Evolutionary conservation across 2,797 vertebrate species (phyloP), one percentile per base, ranked within the genome.

Genomic region (Neosilurus mollespiculum): DNA sequence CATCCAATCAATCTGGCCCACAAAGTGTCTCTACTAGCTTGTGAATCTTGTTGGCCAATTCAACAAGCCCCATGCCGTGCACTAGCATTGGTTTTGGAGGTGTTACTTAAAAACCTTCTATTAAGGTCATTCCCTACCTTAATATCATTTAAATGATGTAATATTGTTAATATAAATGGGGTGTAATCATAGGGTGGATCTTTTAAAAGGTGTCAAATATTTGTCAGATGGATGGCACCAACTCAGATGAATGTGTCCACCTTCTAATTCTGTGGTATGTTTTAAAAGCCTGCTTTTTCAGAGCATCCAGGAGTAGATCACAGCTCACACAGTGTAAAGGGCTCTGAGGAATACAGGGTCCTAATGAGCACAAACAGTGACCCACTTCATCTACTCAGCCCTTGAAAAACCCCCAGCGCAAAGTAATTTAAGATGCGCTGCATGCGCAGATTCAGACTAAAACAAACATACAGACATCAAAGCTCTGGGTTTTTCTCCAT

Each of bases 381-480:
- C 80, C 80, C 80, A 81, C 69, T 81, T 81, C 80, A 72, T 81
- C 59, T 76, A 34, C 81, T 76, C 56, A 82, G 70, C 58, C 70
- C 81, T 81, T 73, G 80, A 64, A 81, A 73, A 73, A 51, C 78
- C 65, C 78, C 30, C 10, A n/a, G 80, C 43, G 43, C 70, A 73
- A 12, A 12, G 69, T 75, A 73, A 82, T 87, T 88, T 87, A 85
- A 84, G 81, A 84, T 83, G 80, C 84, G 37, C 79, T 77, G 78
- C 84, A 22, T 73, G 83, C 24, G 24, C 26, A 62, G 34, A 64
- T 64, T 82, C 75, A 80, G 85, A 64, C 56, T 54, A 72, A 81
- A 51, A 73, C 83, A 83, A 83, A 84, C 84, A 83, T 73, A 22
- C 8, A 76, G 43, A 85, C 88, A 83, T 86, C 85, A 87, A 88